These are phyloP conservation scores for Zygothrica quintamaculata DNA, from an alignment of 2,888 invertebrate genomes.

Conservation along the genomic window DNA sequence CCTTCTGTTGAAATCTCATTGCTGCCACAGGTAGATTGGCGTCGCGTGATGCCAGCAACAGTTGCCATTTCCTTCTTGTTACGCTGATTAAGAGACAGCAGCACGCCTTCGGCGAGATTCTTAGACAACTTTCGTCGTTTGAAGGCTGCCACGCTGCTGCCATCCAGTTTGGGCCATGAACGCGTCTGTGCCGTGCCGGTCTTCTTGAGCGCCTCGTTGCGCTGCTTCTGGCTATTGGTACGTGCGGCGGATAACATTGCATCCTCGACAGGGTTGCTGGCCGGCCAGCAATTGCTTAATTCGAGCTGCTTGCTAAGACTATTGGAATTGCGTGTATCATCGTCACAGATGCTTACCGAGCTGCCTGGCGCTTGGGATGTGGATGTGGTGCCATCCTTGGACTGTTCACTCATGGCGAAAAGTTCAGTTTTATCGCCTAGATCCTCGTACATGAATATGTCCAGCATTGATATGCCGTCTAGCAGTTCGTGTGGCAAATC, in stretches of 20 bases:
- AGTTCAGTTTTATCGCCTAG: conserved; percentile 86
- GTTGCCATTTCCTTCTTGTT: conserved; percentile 69
- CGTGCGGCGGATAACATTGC: conserved; percentile 81
- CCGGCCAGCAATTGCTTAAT: conserved; percentile 75
- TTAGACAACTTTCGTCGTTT: conserved; percentile 88
- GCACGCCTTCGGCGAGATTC: conserved; percentile 84
- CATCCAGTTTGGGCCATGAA: conserved; percentile 73
- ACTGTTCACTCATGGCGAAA: conserved; percentile 85
- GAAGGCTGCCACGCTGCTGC: conserved; percentile 84
- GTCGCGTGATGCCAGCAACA: conserved; percentile 62
- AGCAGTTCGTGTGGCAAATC: conserved; percentile 92
- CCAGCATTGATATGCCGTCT: conserved; percentile 94
- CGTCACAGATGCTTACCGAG: conserved; percentile 66
- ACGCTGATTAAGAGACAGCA: conserved; percentile 76
- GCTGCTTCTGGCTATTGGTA: conserved; percentile 63
- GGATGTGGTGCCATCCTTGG: conserved; percentile 84
- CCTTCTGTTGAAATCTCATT: conserved; percentile 79
- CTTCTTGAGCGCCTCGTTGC: conserved; percentile 50
- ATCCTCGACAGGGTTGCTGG: conserved; percentile 82
- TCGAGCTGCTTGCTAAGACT: conserved; percentile 75
- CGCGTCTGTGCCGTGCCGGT: conserved; percentile 57
- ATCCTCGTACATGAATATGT: conserved; percentile 91
- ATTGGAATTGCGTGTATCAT: conserved; percentile 79
- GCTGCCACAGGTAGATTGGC: conserved; percentile 81
- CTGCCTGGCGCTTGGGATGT: conserved; percentile 32